These are phyloP conservation scores for Drosophila lacertosa DNA, from an alignment of 1,140 invertebrate species.

Conservation along the genomic window DNA sequence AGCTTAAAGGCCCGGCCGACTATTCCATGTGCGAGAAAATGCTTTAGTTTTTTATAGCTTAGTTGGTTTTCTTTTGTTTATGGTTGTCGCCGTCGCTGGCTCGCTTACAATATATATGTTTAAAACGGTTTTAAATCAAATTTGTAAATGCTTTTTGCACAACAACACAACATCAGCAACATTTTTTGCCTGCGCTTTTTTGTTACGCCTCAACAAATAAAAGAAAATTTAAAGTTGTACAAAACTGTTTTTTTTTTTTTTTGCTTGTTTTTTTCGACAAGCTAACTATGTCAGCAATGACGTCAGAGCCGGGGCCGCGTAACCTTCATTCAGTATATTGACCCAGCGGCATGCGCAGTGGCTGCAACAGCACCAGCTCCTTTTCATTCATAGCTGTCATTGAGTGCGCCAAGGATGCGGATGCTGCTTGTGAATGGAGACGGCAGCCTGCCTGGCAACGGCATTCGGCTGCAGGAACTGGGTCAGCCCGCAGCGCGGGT, in stretches of 20 bases:
- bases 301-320: conserved; percentile 55
- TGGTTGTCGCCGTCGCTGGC: conserved; percentile 36
- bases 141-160: conserved; percentile 63
- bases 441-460: conserved; percentile 39
- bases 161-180: conserved; percentile 23
- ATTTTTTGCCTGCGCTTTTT: conserved; percentile 67
- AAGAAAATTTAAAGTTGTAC: conserved; percentile 38
- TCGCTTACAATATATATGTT: conserved; percentile 40
- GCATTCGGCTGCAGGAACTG: conserved; percentile 43
- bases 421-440: conserved; percentile 52
- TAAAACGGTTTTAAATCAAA: conserved; percentile 68
- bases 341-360: conserved; percentile 75
- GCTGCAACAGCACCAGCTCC: conserved; percentile 33
- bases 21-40: not conserved
- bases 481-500: conserved; percentile 57
- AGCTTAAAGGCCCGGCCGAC: conserved; percentile 1
- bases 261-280: too few species aligned
- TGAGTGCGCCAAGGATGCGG: conserved; percentile 37
- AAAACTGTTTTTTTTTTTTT: conserved; percentile 11
- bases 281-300: conserved; percentile 71
- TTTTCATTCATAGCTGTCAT: conserved; percentile 67
- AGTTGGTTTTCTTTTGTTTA: conserved; percentile 32
- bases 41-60: conserved; percentile 37
- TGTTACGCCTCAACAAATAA: conserved; percentile 46
- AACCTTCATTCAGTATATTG: conserved; percentile 69